Evolutionary conservation across 1,140 invertebrate genomes (phyloP), one percentile per base, ranked within the genome.

Genomic region (Bombus affinis): DNA sequence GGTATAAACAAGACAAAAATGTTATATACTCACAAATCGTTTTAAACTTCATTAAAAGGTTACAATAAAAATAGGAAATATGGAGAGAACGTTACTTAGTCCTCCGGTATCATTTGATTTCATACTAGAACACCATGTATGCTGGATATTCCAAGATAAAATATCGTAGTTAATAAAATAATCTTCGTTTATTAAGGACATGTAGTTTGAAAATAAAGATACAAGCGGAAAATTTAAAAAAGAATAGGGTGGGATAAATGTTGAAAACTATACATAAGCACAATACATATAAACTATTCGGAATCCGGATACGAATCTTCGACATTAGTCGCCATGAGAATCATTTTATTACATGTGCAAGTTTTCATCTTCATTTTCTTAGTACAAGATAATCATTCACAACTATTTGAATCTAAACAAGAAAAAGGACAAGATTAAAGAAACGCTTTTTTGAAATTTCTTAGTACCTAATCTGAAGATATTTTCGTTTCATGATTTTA

Each of bases 251-350:
- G 13, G 3, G 1, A 83, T n/a, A 65, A 44, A 28, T 44, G 2
- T 62, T 79, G 6, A 25, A 28, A 32, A 80, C 71, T 83, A 28
- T 91, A 90, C 80, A 6, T 53, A 53, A 53, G 5, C 47, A 18
- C 18, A 53, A 53, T 53, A 53, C 5, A 76, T 92, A 92, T 65
- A 93, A 84, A 28, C 76, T 83, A 32, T 84, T 89, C 59, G 93
- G 75, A 18, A 88, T 93, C 77, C 71, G 77, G 39, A 93, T 89
- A 25, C 73, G 47, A 85, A 92, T 91, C 66, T 68, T 88, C n/a
- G 81, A 68, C 87, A 89, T 92, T 53, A 66, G 81, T 53, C 35
- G 73, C 28, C 47, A 25, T 79, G 39, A 25, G 32, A 62, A n/a
- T 37, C 32, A 79, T 84, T 79, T 70, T 79, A 39, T 53, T 71